Evolutionary conservation across 1,140 invertebrate species (phyloP).

Genomic region (Musca vetustissima): DNA sequence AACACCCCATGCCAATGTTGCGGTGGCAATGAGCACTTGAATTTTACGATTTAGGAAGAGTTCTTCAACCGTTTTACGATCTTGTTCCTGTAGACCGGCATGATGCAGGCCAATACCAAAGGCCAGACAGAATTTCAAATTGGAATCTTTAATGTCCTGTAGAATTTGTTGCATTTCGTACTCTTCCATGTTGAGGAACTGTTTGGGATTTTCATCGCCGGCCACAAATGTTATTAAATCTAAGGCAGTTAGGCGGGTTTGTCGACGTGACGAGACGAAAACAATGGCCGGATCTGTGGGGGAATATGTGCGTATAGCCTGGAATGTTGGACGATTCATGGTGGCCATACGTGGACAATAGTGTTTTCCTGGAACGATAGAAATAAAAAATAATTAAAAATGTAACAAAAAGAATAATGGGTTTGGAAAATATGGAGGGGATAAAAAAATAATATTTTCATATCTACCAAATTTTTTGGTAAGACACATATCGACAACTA

Average conservation of each 20-base stretch:
- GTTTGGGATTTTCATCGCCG: slow-evolving; percentile 88
- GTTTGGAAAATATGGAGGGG: too few species aligned
- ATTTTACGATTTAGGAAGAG: slow-evolving; percentile 97
- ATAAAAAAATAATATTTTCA: too few species aligned
- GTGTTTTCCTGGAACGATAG: slow-evolving; percentile 76
- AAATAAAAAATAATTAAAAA: slow-evolving; percentile 53
- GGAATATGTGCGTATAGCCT: slow-evolving; percentile 92
- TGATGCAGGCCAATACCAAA: slow-evolving; percentile 99
- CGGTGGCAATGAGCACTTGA: slow-evolving; percentile 96
- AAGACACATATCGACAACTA: too few species aligned
- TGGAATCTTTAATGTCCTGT: slow-evolving; percentile 81
- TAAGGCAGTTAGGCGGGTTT: slow-evolving; percentile 94
- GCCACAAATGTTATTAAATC: slow-evolving; percentile 94
- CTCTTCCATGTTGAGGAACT: slow-evolving; percentile 91
- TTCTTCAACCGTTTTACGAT: slow-evolving; percentile 90
- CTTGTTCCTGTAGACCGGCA: slow-evolving; percentile 88
- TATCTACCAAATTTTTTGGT: too few species aligned
- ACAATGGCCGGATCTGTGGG: slow-evolving; percentile 87
- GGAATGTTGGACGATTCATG: slow-evolving; percentile 99
- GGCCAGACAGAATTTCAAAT: slow-evolving; percentile 89
- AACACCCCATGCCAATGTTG: slow-evolving; percentile 98
- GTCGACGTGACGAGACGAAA: slow-evolving; percentile 96
- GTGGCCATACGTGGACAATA: slow-evolving; percentile 99
- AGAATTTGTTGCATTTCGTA: slow-evolving; percentile 79
- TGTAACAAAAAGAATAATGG: too few species aligned